Base-by-base conservation (phyloP, 2,888 invertebrate species). In the Euspilapteryx auroguttella region DNA sequence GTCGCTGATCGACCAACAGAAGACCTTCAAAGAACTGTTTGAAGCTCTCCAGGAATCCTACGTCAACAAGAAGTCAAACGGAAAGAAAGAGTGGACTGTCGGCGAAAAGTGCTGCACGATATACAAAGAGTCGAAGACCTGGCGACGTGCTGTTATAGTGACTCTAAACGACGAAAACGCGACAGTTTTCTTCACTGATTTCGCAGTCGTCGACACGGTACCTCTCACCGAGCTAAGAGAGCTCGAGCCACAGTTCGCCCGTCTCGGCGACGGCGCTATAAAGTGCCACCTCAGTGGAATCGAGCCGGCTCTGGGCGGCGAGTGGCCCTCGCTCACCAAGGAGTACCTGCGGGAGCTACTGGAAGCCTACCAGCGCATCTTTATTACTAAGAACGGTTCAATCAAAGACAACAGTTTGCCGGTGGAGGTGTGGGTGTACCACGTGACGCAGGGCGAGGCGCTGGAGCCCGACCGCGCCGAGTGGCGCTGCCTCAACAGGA, bases 251-350 rank as follows among this genome's bases (percentile, higher is more conserved):
- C 52, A 71, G 6, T 85, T 86, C 35, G 45, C 54, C 5, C 48
- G 53, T 0, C 52, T 79, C 1, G 76, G 79, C 0, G 79, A 81
- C 32, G 80, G 81, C 1, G 81, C 82, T 0, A 64, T 83, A 12
- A 80, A 79, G 37, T 86, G 90, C 35, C 84, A 85, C 46, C 49
- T 93, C 27, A 80, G 79, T 2, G 85, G 86, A 12, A 78, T 92
- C 7, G 55, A 66, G 13, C 85, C 91, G 0, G 85, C 87, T 0
- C 85, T 86, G 0, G 83, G 80, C 1, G 66, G 75, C 0, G 71
- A 69, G 13, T 87, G 86, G 86, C 79, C 81, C 0, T 63, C 66
- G 0, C 44, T 80, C 1, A 79, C 87, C 0, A 80, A 80, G 14
- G 80, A 85, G 35, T 79, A 66, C 36, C 66, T 89, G 2, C 62